phyloP scores from a whole-genome alignment of 2,888 invertebrate species.

The Octonoba sinensis region DNA sequence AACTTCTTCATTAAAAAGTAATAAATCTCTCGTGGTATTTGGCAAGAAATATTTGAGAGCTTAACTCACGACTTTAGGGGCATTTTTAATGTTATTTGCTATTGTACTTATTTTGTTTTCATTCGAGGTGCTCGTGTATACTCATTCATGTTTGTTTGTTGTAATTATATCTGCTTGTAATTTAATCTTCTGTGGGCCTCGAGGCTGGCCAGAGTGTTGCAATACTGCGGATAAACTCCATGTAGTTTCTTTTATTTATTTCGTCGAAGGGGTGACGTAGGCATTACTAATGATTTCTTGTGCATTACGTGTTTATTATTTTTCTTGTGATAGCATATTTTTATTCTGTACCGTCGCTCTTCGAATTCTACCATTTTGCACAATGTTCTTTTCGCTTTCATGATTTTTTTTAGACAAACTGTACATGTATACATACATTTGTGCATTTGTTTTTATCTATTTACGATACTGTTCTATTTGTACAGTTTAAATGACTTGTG shows the following conservation, averaged over 20 bases:
- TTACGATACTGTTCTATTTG: too few relatives aligned
- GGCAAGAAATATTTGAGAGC: slow-evolving; percentile 34
- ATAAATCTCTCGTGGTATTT: slow-evolving; percentile 1
- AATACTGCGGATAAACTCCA: slow-evolving; percentile 33
- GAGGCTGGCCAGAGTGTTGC: slow-evolving; percentile 20
- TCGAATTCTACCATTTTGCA: too few relatives aligned
- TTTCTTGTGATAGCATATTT: too few relatives aligned
- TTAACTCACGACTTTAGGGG: slow-evolving; percentile 43
- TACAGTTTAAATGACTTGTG: too few relatives aligned
- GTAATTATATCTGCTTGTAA: slow-evolving; percentile 26
- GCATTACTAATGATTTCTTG: slow-evolving; percentile 23
- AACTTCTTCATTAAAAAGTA: too few relatives aligned
- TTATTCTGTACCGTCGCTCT: too few relatives aligned
- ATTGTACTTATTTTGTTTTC: neutral
- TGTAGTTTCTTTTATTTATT: slow-evolving; percentile 47
- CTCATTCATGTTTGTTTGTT: slow-evolving; percentile 21
- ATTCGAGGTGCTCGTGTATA: slow-evolving; percentile 26
- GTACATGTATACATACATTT: too few relatives aligned
- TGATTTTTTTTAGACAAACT: too few relatives aligned
- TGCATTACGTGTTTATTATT: too few relatives aligned
- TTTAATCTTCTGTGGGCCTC: slow-evolving; percentile 9
- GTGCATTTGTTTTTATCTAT: too few relatives aligned
- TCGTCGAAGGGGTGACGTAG: slow-evolving; percentile 29
- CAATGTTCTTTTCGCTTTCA: too few relatives aligned
- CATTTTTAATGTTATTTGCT: slow-evolving; percentile 30